These are phyloP conservation scores for Porphyrio hochstetteri DNA, from an alignment of 2,113 vertebrate species.

Conservation along the genomic window DNA sequence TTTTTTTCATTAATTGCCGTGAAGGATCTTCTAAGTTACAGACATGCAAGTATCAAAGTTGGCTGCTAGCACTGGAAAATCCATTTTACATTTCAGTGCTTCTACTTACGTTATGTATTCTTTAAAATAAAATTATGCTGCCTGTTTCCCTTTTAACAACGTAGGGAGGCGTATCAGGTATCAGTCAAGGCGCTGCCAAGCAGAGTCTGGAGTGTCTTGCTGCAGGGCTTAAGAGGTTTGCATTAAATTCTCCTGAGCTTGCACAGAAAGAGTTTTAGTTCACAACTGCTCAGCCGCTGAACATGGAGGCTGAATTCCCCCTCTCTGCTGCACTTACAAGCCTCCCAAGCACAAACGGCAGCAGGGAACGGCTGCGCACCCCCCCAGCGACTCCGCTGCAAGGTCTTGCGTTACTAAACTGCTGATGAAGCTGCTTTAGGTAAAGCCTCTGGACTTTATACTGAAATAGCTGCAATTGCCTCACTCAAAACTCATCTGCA, in stretches of 20 bases:
- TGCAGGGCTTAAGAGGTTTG: conserved; percentile 53
- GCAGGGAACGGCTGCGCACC: not conserved
- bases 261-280: not conserved
- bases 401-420: not conserved
- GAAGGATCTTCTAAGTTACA: not conserved
- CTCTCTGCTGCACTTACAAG: not conserved
- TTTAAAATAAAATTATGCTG: conserved; percentile 55
- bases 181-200: conserved; percentile 25
- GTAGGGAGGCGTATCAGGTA: not conserved
- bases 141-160: conserved; percentile 44
- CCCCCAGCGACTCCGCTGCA: not conserved
- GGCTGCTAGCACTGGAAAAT: conserved; percentile 53
- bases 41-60: conserved; percentile 17
- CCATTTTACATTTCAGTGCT: conserved; percentile 51
- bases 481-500: not conserved
- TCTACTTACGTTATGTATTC: conserved; percentile 26
- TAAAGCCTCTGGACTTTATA: not conserved
- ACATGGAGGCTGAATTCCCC: not conserved
- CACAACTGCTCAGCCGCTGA: not conserved
- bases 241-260: conserved; percentile 44
- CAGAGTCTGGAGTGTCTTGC: conserved; percentile 48
- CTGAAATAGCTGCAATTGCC: not conserved
- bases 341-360: not conserved
- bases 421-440: not conserved
- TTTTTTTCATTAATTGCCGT: conserved; percentile 8